These are phyloP conservation scores for Myotis yumanensis DNA, from an alignment of 2,113 vertebrate genomes.

Conservation along the genomic window DNA sequence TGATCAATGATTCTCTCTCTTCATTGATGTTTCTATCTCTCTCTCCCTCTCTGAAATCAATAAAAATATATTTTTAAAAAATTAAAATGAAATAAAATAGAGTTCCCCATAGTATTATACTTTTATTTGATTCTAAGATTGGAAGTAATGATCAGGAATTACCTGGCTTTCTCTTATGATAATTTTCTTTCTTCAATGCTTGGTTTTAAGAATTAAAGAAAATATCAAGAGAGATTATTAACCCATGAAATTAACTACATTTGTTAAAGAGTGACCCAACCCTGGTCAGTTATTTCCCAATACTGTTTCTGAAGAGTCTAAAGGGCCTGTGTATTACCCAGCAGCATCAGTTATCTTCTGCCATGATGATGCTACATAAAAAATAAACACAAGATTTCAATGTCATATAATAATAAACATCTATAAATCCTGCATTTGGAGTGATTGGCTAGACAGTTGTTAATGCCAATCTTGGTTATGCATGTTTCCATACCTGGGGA, in stretches of 20 bases:
- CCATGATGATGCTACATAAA: background rate
- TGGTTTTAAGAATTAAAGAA: background rate
- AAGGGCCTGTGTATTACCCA: background rate
- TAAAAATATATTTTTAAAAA: background rate
- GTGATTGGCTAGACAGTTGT: background rate
- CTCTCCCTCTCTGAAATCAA: too few relatives aligned
- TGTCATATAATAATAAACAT: background rate
- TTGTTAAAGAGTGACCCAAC: background rate
- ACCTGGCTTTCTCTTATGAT: background rate
- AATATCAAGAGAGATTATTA: background rate
- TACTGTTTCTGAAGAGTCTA: background rate
- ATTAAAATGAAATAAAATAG: constrained; percentile 27
- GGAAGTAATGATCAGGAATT: background rate
- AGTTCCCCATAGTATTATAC: constrained; percentile 2
- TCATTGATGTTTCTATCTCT: too few relatives aligned
- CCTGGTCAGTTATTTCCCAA: background rate
- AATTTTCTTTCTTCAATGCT: constrained; percentile 5
- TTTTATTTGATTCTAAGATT: background rate
- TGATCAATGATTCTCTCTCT: too few relatives aligned
- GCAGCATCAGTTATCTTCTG: background rate
- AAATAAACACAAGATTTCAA: background rate
- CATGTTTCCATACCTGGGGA: background rate
- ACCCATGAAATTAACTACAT: background rate
- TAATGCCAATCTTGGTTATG: background rate
- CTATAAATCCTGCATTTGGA: background rate